phyloP scores from a whole-genome alignment of 2,113 vertebrate genomes.

The Atrichornis clamosus region DNA sequence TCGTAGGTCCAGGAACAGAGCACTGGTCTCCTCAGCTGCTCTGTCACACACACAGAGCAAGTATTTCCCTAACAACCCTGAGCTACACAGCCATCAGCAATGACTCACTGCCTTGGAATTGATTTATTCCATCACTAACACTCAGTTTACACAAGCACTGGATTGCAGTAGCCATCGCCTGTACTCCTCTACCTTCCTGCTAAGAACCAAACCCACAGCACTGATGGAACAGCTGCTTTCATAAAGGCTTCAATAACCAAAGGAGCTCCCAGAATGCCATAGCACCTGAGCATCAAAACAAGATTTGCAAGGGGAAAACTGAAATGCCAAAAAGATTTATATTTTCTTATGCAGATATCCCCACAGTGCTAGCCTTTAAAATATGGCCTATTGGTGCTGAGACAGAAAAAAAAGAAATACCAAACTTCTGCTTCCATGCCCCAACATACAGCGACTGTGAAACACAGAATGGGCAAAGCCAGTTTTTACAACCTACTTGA shows the following conservation, averaged over 20 bases:
- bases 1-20: neutral
- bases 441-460: slow-evolving; percentile 6
- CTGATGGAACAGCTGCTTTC: slow-evolving; percentile 72
- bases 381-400: neutral
- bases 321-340: slow-evolving; percentile 72
- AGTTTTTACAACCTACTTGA: neutral
- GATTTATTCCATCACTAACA: slow-evolving; percentile 33
- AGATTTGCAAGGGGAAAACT: slow-evolving; percentile 67
- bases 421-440: neutral
- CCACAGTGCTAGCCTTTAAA: slow-evolving; percentile 17
- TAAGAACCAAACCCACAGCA: slow-evolving; percentile 36
- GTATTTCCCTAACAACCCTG: neutral
- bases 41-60: neutral
- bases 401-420: neutral
- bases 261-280: slow-evolving; percentile 35
- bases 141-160: slow-evolving; percentile 13
- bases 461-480: neutral
- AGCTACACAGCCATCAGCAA: neutral
- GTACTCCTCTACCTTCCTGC: neutral
- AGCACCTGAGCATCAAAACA: slow-evolving; percentile 38
- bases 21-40: neutral
- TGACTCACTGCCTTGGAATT: neutral
- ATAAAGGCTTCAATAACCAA: slow-evolving; percentile 51
- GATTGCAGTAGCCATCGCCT: neutral
- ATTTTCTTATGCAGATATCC: slow-evolving; percentile 48